Conservation (phyloP, 1,140 invertebrate species). For the Glomeris maerens region DNA sequence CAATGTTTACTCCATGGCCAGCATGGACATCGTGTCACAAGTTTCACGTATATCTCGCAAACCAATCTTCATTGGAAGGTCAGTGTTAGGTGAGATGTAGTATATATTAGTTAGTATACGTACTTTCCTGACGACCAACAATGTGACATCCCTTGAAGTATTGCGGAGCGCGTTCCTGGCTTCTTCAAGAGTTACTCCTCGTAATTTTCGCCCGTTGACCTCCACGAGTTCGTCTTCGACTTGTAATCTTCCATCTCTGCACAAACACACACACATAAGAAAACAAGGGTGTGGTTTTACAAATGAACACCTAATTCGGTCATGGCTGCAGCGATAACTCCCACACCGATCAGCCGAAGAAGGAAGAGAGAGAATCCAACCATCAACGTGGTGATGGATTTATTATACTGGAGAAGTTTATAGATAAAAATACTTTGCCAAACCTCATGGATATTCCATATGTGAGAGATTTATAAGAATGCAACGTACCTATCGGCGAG, state of each 20-base stretch:
- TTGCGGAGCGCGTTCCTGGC: constrained; percentile 50
- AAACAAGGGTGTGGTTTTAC: too few relatives aligned
- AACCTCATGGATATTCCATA: too few relatives aligned
- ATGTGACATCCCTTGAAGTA: constrained; percentile 51
- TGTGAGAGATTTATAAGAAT: not conserved
- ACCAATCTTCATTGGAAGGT: too few relatives aligned
- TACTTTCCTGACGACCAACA: constrained; percentile 43
- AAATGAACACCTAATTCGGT: too few relatives aligned
- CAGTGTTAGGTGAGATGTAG: not conserved
- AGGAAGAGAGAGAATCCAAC: not conserved
- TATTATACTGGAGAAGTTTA: too few relatives aligned
- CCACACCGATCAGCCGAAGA: not conserved
- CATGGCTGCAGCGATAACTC: not conserved
- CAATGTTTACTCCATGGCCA: too few relatives aligned
- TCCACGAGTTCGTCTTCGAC: constrained; percentile 73
- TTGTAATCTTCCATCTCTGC: constrained; percentile 59
- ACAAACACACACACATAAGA: constrained; percentile 15
- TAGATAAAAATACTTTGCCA: too few relatives aligned
- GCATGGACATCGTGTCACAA: too few relatives aligned
- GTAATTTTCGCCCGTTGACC: constrained; percentile 63
- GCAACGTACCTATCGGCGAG: constrained; percentile 52
- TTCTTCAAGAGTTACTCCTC: constrained; percentile 58
- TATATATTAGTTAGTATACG: not conserved
- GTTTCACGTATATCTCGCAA: too few relatives aligned
- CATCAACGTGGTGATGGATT: too few relatives aligned